phyloP scores from a whole-genome alignment of 1,140 invertebrate species.

The Rhizoglyphus robini region DNA sequence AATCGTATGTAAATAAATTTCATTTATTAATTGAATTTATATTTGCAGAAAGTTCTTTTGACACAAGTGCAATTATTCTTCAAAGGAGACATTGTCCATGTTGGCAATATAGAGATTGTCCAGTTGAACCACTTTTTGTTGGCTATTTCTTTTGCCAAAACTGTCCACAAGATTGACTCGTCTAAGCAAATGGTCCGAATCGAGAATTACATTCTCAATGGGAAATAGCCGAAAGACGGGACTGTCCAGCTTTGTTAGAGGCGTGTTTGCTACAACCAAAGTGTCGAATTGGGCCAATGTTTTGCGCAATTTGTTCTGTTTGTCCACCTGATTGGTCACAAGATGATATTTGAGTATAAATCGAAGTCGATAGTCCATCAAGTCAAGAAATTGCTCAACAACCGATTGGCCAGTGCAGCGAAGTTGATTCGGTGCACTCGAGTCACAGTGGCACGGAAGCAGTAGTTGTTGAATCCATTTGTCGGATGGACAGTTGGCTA shows the following conservation, averaged over 20 bases:
- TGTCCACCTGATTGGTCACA: neutral
- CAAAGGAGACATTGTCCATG: neutral
- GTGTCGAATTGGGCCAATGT: neutral
- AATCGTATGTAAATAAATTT: neutral
- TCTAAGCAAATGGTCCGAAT: neutral
- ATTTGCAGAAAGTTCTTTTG: neutral
- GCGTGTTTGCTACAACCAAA: neutral
- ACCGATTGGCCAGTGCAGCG: neutral
- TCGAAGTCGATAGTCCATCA: neutral
- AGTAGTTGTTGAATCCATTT: neutral
- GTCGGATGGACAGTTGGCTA: no score
- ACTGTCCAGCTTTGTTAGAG: neutral
- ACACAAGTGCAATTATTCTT: neutral
- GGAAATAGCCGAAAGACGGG: neutral
- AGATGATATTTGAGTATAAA: neutral
- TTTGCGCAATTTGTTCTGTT: neutral
- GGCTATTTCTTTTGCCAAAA: neutral
- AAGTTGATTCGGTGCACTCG: neutral
- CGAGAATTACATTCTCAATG: neutral
- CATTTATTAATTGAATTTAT: neutral
- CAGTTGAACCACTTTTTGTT: neutral
- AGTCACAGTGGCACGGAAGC: neutral
- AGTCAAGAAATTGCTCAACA: neutral
- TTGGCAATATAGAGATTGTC: neutral
- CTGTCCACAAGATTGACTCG: neutral